Conservation (phyloP, 1,140 invertebrate genomes). For the Drosophila carrolli region DNA sequence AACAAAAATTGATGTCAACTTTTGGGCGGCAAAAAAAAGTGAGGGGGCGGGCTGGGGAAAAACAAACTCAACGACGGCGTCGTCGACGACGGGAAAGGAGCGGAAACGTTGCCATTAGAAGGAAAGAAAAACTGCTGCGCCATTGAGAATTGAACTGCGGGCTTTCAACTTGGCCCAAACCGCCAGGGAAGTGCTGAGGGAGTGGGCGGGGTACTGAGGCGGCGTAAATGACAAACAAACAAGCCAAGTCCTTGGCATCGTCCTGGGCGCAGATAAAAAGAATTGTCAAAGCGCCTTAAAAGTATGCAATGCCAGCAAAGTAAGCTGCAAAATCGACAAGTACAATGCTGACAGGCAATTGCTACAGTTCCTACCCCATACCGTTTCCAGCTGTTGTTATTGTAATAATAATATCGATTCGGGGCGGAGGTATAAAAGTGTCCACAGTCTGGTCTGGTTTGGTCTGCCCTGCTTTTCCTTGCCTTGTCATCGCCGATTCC, state of each 20-base stretch:
- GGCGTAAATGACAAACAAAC: constrained; percentile 82
- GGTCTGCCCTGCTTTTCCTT: constrained; percentile 36
- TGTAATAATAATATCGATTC: constrained; percentile 84
- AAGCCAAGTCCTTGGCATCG: constrained; percentile 70
- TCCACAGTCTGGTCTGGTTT: constrained; percentile 38
- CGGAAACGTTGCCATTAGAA: constrained; percentile 82
- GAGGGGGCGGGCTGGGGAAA: constrained; percentile 10
- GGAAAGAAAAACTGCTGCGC: constrained; percentile 80
- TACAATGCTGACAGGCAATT: constrained; percentile 84
- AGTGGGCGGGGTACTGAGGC: background rate
- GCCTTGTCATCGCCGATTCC: constrained; percentile 71
- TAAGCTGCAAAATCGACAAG: constrained; percentile 83
- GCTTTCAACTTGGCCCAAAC: constrained; percentile 65
- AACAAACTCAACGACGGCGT: constrained; percentile 43
- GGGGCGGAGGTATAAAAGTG: constrained; percentile 71
- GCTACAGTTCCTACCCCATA: constrained; percentile 53
- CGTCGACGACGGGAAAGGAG: constrained; percentile 45
- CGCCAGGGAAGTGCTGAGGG: constrained; percentile 3
- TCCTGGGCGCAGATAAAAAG: constrained; percentile 81
- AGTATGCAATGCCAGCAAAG: constrained; percentile 82
- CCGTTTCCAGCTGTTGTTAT: constrained; percentile 49
- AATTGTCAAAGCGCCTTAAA: constrained; percentile 83
- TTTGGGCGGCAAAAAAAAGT: constrained; percentile 28
- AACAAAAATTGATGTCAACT: constrained; percentile 81
- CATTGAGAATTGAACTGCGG: constrained; percentile 81